phyloP scores from a whole-genome alignment of 2,888 invertebrate genomes.

The Dermolepida albohirtum region DNA sequence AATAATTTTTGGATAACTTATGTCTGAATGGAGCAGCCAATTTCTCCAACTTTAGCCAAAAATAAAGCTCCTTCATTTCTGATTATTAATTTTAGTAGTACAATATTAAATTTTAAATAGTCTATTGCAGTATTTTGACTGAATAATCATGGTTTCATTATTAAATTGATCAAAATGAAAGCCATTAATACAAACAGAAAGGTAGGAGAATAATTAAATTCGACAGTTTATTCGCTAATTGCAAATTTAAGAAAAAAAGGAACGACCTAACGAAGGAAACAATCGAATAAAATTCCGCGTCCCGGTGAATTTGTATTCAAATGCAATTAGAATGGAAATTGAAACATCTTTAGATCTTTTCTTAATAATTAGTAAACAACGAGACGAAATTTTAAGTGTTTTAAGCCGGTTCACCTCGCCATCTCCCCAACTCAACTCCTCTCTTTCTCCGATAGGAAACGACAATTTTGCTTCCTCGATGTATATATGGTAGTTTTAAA shows the following conservation, averaged over 20 bases:
- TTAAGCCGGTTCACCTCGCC: constrained; percentile 26
- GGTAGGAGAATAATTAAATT: background rate
- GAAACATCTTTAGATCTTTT: constrained; percentile 49
- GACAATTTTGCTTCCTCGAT: constrained; percentile 14
- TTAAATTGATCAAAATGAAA: too few species aligned
- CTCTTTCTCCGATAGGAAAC: background rate
- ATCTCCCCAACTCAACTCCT: constrained; percentile 6
- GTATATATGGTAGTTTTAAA: constrained; percentile 33
- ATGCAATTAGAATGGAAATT: constrained; percentile 53
- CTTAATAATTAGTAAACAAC: constrained; percentile 50
- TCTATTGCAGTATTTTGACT: too few species aligned
- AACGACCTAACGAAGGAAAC: constrained; percentile 24
- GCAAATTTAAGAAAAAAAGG: constrained; percentile 8
- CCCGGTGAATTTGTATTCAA: constrained; percentile 51
- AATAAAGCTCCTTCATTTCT: too few species aligned
- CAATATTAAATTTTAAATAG: too few species aligned
- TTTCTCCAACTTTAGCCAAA: too few species aligned
- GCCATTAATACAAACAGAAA: too few species aligned
- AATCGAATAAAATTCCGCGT: constrained; percentile 22
- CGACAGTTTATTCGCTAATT: constrained; percentile 23
- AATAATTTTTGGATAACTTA: too few species aligned
- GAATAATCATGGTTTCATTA: too few species aligned
- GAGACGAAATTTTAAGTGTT: constrained; percentile 44
- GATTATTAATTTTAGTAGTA: too few species aligned
- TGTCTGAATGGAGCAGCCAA: too few species aligned